Base-by-base conservation (phyloP, 1,140 invertebrate species). In the Tetramorium alpestre region DNA sequence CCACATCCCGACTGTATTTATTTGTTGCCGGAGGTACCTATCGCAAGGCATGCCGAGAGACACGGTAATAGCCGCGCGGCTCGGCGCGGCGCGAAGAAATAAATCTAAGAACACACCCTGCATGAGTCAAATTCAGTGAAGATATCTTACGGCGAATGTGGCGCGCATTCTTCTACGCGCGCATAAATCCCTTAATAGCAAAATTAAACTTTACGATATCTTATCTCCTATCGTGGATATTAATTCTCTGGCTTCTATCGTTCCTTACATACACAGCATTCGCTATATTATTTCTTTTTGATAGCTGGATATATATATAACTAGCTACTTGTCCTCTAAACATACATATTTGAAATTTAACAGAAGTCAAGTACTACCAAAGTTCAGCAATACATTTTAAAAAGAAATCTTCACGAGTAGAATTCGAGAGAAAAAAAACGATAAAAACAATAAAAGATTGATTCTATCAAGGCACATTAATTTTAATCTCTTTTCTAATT, bases 1-100 rank as follows among this genome's bases (percentile, higher is more conserved):
- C 77, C 89, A 88, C 89, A 90, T 87, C 72, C 33, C 73, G 69
- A 22, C 60, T 81, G 56, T 75, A 90, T 88, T 90, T 90, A 90
- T 88, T 82, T 88, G 77, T 86, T 85, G 58, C 81, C 80, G 90
- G 47, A 86, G 73, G 75, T 85, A 62, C 28, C 62, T 67, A 85
- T 58, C 22, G n/a, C 69, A 56, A 58, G 22, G 72, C 70, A 54
- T 47, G 76, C 44, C 67, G 41, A 47, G 85, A 58, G 54, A 16
- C 64, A 60, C 54, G 69, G 54, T 54, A 41, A 25, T 49, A n/a
- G 41, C 28, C 56, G 33, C 38, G 22, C 18, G 7, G 60, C 28
- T 0, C 64, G 33, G 64, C 18, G 58, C 82, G 56, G 44, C 67
- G 70, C 78, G 60, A 75, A 80, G 75, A 62, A 82, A 89, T 89